phyloP scores from a whole-genome alignment of 2,113 vertebrate species.

The Labeo rohita region DNA sequence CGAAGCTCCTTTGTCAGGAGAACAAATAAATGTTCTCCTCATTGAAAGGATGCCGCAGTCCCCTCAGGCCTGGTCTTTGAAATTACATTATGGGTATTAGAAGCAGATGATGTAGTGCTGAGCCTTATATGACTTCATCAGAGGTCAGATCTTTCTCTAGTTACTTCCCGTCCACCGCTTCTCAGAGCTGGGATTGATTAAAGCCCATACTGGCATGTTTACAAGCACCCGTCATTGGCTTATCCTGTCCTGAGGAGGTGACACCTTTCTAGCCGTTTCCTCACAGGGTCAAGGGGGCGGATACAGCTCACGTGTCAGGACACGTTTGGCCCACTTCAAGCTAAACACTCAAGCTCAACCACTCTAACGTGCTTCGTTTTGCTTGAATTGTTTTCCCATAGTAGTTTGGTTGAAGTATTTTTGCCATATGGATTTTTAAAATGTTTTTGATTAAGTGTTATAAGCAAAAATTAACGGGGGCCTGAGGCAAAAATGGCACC shows the following conservation, averaged over 20 bases:
- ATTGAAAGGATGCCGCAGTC: background rate
- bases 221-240: background rate
- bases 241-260: constrained; percentile 30
- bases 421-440: background rate
- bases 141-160: background rate
- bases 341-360: background rate
- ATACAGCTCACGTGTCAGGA: background rate
- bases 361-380: background rate
- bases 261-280: background rate
- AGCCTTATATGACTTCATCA: constrained; percentile 1
- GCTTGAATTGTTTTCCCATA: background rate
- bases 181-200: background rate
- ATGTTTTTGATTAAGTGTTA: background rate
- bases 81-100: constrained; percentile 10
- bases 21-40: background rate
- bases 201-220: background rate
- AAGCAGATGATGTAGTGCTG: background rate
- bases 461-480: background rate
- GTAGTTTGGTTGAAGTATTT: background rate
- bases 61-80: background rate
- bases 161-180: background rate
- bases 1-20: constrained; percentile 9
- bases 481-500: no score
- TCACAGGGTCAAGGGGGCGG: background rate
- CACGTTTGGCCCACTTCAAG: background rate